phyloP scores from a whole-genome alignment of 1,140 invertebrate species.

The Drosophila varians region DNA sequence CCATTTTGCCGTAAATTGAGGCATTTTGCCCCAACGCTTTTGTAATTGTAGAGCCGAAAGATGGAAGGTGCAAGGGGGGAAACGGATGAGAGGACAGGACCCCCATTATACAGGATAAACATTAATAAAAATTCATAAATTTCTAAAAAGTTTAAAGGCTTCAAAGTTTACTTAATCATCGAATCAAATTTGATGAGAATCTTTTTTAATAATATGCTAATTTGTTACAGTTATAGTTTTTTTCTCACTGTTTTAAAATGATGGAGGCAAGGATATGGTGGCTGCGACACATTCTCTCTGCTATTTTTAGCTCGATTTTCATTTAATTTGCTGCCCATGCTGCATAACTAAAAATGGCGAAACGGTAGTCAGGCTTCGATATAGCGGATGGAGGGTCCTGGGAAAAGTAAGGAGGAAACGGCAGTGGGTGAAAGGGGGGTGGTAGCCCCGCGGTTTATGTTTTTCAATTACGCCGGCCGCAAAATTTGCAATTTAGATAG shows the following conservation, averaged over 20 bases:
- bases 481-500: conserved; percentile 79
- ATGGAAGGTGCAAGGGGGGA: conserved; percentile 10
- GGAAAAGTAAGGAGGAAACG: not conserved
- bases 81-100: not conserved
- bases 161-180: not conserved
- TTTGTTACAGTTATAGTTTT: not conserved
- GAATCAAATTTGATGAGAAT: not conserved
- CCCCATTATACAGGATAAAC: not conserved
- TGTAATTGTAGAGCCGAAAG: conserved; percentile 66
- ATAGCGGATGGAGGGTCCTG: not conserved
- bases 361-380: conserved; percentile 52
- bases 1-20: conserved; percentile 79
- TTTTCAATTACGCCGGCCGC: conserved; percentile 75
- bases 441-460: conserved; percentile 49
- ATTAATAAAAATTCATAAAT: not conserved
- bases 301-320: conserved; percentile 78
- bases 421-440: not conserved
- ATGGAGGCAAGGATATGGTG: conserved; percentile 20
- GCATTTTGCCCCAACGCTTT: conserved; percentile 66
- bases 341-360: conserved; percentile 71
- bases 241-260: not conserved
- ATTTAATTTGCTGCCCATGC: conserved; percentile 80
- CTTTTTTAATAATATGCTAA: not conserved
- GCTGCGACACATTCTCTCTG: conserved; percentile 61
- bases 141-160: not conserved